Evolutionary conservation across 2,797 vertebrate species (phyloP).

Genomic region (Cyprinella venusta): DNA sequence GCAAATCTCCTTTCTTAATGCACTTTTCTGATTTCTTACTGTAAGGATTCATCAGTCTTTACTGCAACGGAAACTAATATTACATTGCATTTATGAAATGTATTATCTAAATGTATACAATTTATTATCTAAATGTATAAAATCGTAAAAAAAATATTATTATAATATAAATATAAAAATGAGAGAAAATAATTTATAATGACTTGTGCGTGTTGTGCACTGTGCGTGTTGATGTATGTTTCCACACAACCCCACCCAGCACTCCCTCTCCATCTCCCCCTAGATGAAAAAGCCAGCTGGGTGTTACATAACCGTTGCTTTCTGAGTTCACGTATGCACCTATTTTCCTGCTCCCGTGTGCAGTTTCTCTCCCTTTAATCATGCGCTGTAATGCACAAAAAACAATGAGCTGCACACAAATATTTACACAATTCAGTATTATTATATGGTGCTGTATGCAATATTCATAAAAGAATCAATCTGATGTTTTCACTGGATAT

Average conservation of each 20-base stretch:
- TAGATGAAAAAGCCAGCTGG: slow-evolving; percentile 46
- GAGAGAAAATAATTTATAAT: neutral
- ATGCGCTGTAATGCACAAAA: neutral
- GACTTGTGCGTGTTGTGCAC: neutral
- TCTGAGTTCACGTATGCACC: slow-evolving; percentile 11
- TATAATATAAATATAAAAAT: too few species aligned
- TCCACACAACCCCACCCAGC: slow-evolving; percentile 26
- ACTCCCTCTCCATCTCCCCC: neutral
- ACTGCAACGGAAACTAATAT: neutral
- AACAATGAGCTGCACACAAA: neutral
- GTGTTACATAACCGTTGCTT: slow-evolving; percentile 39
- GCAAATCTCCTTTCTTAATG: neutral
- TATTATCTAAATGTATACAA: neutral
- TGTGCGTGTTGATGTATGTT: slow-evolving; percentile 34
- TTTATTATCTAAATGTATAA: neutral
- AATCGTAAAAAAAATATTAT: neutral
- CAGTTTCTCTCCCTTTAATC: slow-evolving; percentile 9
- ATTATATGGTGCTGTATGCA: neutral
- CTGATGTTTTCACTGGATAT: neutral
- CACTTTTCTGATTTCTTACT: neutral
- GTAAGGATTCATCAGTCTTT: neutral
- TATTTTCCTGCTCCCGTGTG: slow-evolving; percentile 3
- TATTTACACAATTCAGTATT: neutral
- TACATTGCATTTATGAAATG: neutral
- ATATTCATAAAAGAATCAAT: neutral